Conservation (phyloP, 2,113 vertebrate species). For the Ammodytes marinus region DNA sequence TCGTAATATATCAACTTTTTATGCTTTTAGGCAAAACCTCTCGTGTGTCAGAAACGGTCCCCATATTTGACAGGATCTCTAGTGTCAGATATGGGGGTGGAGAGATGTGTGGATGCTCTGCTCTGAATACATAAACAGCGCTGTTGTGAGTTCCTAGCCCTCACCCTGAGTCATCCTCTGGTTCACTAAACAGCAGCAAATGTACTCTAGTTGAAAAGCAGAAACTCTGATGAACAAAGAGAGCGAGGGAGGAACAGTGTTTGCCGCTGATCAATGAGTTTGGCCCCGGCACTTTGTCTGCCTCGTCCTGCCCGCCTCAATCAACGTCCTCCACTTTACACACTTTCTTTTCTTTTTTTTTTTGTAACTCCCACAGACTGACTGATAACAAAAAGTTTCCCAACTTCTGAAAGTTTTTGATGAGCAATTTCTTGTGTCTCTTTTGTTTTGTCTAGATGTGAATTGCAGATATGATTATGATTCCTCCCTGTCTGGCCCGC, state of each 20-base stretch:
- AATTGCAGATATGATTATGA: slow-evolving; percentile 8
- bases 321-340: slow-evolving; percentile 36
- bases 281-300: slow-evolving; percentile 57
- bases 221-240: slow-evolving; percentile 51
- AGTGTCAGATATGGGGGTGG: neutral
- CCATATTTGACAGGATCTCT: neutral
- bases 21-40: neutral
- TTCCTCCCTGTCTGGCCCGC: slow-evolving; percentile 12
- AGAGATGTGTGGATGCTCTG: slow-evolving; percentile 33
- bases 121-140: slow-evolving; percentile 22
- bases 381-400: slow-evolving; percentile 45
- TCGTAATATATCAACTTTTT: neutral
- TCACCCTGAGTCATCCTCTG: slow-evolving; percentile 64
- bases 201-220: slow-evolving; percentile 48
- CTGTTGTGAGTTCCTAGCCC: slow-evolving; percentile 39
- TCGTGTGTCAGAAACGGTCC: slow-evolving; percentile 4
- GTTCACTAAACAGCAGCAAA: slow-evolving; percentile 44
- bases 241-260: slow-evolving; percentile 56
- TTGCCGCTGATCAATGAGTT: slow-evolving; percentile 61
- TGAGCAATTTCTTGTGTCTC: slow-evolving; percentile 16
- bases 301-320: slow-evolving; percentile 58
- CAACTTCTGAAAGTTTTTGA: slow-evolving; percentile 35
- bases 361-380: slow-evolving; percentile 46
- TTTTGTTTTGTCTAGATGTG: neutral
- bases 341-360: neutral